These are phyloP conservation scores for Crocidura indochinensis DNA, from an alignment of 2,797 vertebrate species.

Conservation along the genomic window DNA sequence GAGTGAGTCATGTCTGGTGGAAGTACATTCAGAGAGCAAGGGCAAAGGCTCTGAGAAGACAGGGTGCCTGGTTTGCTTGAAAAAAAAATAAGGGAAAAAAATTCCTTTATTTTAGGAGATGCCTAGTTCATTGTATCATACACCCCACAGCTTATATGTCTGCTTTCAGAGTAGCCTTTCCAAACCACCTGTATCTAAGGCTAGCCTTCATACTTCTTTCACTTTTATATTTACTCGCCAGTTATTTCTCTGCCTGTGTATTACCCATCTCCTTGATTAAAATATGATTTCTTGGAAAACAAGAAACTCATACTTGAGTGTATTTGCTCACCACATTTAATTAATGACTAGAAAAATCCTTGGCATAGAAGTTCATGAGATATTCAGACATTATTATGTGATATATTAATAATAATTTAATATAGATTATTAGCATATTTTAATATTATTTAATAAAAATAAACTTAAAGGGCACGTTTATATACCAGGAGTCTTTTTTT, in stretches of 20 bases:
- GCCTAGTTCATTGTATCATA: neutral
- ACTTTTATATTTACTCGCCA: neutral
- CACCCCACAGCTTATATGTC: neutral
- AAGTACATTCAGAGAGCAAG: neutral
- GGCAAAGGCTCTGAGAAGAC: neutral
- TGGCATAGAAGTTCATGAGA: neutral
- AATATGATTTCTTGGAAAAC: neutral
- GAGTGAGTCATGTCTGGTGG: neutral
- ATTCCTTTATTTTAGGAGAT: too few species aligned
- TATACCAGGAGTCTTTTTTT: neutral
- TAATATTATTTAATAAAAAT: neutral
- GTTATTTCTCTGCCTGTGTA: constrained; percentile 22
- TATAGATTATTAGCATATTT: neutral
- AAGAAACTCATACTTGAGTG: neutral
- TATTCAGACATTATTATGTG: neutral
- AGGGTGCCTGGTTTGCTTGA: neutral
- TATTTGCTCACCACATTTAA: neutral
- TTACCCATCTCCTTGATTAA: constrained; percentile 4
- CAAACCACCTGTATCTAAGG: neutral
- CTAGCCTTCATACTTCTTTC: neutral
- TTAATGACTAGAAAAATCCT: neutral
- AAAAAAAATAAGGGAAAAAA: neutral
- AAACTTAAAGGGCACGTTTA: constrained; percentile 27
- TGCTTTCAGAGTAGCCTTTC: neutral
- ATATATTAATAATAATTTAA: neutral